Conservation (phyloP, 2,797 vertebrate genomes). For the Eospalax fontanierii region DNA sequence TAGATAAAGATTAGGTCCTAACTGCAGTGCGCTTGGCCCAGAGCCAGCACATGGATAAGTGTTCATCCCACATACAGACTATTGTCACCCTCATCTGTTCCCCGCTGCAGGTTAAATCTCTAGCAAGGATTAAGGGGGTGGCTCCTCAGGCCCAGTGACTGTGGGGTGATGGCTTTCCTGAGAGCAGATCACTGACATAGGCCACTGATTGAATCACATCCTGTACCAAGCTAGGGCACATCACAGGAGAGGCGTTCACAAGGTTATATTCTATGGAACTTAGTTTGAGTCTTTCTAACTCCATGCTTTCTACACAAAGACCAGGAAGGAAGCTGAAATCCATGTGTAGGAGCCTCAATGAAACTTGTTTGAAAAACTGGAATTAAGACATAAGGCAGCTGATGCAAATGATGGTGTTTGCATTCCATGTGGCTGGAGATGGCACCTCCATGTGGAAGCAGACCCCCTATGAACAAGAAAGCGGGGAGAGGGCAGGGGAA, state of each 20-base stretch:
- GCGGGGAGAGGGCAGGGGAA: neutral
- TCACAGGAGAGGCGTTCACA: neutral
- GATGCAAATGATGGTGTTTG: neutral
- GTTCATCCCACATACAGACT: neutral
- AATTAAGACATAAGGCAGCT: neutral
- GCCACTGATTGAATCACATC: neutral
- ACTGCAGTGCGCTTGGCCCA: neutral
- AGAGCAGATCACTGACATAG: neutral
- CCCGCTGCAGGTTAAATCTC: neutral
- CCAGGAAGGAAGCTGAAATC: neutral
- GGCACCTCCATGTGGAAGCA: neutral
- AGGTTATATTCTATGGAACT: neutral
- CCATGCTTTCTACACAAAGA: too few relatives aligned
- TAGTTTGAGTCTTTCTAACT: neutral
- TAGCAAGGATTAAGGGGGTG: neutral
- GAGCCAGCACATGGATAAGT: neutral
- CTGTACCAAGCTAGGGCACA: neutral
- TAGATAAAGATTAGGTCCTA: neutral
- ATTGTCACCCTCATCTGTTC: fast-evolving
- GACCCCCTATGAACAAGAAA: neutral
- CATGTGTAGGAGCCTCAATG: neutral
- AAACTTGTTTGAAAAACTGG: neutral
- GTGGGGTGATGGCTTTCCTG: neutral
- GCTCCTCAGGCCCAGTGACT: neutral
- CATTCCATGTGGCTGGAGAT: neutral